A percentile compares a stretch with the other conserved stretches of the same genome.
phyloP scores from a whole-genome alignment of 2,113 vertebrate genomes.

The Pluvianellus socialis region DNA sequence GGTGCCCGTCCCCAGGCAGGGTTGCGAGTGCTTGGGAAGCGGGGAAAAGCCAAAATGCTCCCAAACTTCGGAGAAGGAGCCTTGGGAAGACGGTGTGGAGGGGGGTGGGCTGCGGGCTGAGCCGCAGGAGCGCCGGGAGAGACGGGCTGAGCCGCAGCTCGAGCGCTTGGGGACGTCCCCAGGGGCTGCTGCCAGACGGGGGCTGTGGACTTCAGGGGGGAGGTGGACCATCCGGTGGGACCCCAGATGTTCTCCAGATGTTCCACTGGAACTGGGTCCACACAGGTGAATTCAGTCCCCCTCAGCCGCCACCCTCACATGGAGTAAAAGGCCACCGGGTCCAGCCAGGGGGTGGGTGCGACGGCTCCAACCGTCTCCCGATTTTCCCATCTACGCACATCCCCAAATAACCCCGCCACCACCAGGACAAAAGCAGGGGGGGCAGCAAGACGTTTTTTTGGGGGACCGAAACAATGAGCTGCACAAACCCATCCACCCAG shows the following conservation, averaged over 20 bases:
- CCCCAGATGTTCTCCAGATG: not conserved
- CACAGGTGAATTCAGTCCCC: not conserved
- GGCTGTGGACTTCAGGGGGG: not conserved
- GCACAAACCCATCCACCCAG: not conserved
- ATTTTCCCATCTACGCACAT: rapidly evolving
- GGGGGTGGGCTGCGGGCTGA: not conserved
- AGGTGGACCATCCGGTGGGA: not conserved
- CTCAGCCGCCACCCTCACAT: not conserved
- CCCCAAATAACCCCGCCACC: not conserved
- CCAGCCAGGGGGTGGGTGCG: rapidly evolving
- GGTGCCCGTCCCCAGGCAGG: not conserved
- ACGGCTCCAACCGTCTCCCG: rapidly evolving
- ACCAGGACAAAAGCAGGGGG: not conserved
- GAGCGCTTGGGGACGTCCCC: not conserved
- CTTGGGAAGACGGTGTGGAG: not conserved
- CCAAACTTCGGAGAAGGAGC: not conserved
- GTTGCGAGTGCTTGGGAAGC: rapidly evolving
- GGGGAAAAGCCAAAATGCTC: not conserved
- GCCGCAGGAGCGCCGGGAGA: rapidly evolving
- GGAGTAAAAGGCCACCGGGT: not conserved
- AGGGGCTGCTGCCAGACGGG: not conserved
- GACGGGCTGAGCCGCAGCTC: not conserved
- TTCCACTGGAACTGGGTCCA: not conserved
- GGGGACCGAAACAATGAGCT: not conserved
- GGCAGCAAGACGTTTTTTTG: not conserved